Evolutionary conservation across 2,888 invertebrate species (phyloP).

Genomic region (Zygothrica quintamaculata): DNA sequence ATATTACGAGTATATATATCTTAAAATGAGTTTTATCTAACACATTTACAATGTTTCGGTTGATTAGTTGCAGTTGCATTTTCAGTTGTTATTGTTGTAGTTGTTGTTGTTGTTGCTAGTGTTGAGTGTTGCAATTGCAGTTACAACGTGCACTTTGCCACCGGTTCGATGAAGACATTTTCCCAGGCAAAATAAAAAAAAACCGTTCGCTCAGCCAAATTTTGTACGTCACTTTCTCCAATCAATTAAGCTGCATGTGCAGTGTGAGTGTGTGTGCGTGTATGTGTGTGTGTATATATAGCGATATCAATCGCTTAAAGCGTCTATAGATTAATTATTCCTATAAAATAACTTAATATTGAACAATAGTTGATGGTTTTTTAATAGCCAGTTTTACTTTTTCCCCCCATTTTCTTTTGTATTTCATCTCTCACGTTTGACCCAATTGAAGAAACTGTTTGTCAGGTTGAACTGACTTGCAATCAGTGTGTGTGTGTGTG

Average conservation of each 20-base stretch:
- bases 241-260: slow-evolving; percentile 71
- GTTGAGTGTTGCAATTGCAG: slow-evolving; percentile 49
- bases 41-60: slow-evolving; percentile 49
- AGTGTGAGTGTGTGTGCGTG: slow-evolving; percentile 32
- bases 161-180: slow-evolving; percentile 63
- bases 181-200: slow-evolving; percentile 48
- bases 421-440: slow-evolving; percentile 59
- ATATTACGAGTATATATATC: slow-evolving; percentile 7
- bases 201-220: slow-evolving; percentile 50
- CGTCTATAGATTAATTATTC: slow-evolving; percentile 61
- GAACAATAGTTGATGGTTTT: slow-evolving; percentile 74
- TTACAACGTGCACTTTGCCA: slow-evolving; percentile 61
- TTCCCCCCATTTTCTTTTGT: slow-evolving; percentile 13
- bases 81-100: slow-evolving; percentile 6
- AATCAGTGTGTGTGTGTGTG: slow-evolving; percentile 34
- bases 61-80: slow-evolving; percentile 42
- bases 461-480: slow-evolving; percentile 12
- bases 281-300: slow-evolving; percentile 16
- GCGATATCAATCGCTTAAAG: slow-evolving; percentile 65
- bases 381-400: slow-evolving; percentile 62
- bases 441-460: slow-evolving; percentile 51
- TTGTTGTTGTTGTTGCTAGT: slow-evolving; percentile 13
- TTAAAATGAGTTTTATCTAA: slow-evolving; percentile 50
- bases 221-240: slow-evolving; percentile 73
- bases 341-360: slow-evolving; percentile 77